Conservation (phyloP, 2,888 invertebrate genomes). For the Strigamia transsilvanica region DNA sequence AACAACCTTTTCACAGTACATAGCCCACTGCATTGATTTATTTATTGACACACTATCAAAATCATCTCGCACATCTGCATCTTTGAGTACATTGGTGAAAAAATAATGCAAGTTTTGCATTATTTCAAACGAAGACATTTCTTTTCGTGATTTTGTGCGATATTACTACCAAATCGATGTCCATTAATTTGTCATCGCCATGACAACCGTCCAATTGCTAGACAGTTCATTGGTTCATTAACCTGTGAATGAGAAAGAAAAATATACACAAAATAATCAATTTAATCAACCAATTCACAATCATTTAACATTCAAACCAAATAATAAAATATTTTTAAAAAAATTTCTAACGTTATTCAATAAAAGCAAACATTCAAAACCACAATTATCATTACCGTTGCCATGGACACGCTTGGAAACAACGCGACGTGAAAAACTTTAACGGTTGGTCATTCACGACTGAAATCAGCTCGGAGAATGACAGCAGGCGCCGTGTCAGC, state of each 20-base stretch:
- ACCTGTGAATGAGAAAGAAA: background rate
- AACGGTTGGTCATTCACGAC: background rate
- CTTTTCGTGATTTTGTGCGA: background rate
- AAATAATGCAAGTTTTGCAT: slow-evolving; percentile 1
- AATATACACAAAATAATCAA: background rate
- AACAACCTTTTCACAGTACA: background rate
- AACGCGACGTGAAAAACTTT: background rate
- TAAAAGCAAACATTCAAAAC: background rate
- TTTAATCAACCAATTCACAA: background rate
- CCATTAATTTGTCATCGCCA: background rate
- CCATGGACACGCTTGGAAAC: background rate
- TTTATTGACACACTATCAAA: background rate
- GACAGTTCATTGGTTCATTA: background rate
- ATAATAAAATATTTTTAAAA: background rate
- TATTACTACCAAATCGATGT: background rate
- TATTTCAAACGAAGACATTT: slow-evolving; percentile 3
- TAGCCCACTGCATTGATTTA: background rate
- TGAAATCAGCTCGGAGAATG: background rate
- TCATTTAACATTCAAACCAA: background rate
- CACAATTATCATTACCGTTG: background rate
- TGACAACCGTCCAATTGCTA: background rate
- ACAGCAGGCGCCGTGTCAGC: slow-evolving; percentile 20
- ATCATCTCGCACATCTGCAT: background rate
- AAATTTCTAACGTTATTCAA: background rate
- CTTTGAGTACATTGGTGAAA: background rate